Conservation (phyloP, 2,888 invertebrate species). For the Caenorhabditis sulstoni region DNA sequence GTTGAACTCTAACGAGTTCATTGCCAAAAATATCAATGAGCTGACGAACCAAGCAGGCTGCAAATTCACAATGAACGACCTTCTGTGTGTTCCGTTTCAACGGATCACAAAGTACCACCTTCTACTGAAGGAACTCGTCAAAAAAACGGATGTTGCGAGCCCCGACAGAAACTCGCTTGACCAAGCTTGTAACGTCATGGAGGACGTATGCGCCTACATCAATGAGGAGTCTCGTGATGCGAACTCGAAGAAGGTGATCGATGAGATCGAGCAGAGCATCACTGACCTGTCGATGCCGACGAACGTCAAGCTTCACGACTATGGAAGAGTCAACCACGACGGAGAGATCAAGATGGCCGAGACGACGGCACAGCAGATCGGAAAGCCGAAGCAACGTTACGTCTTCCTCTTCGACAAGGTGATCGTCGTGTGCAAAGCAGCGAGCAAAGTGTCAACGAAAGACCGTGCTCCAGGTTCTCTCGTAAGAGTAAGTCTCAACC, state of each 20-base stretch:
- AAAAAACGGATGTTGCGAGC: slow-evolving; percentile 84
- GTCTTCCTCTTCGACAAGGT: slow-evolving; percentile 98
- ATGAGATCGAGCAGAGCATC: slow-evolving; percentile 88
- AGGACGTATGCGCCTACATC: slow-evolving; percentile 85
- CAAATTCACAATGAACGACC: slow-evolving; percentile 91
- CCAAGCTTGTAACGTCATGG: slow-evolving; percentile 84
- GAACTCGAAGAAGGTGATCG: slow-evolving; percentile 91
- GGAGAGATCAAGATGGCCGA: slow-evolving; percentile 85
- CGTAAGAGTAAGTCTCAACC: too few relatives aligned
- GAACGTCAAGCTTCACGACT: slow-evolving; percentile 89
- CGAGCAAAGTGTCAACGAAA: slow-evolving; percentile 54
- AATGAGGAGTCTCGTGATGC: slow-evolving; percentile 98
- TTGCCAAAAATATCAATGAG: slow-evolving; percentile 84
- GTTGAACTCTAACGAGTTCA: slow-evolving; percentile 19
- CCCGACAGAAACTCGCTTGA: slow-evolving; percentile 90
- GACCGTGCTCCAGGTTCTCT: slow-evolving; percentile 17
- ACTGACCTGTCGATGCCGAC: slow-evolving; percentile 84
- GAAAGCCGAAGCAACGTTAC: slow-evolving; percentile 84
- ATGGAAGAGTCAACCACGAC: slow-evolving; percentile 92
- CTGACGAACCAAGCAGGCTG: slow-evolving; percentile 92
- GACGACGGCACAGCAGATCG: slow-evolving; percentile 31
- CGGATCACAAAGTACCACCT: slow-evolving; percentile 97
- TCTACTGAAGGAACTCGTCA: slow-evolving; percentile 84
- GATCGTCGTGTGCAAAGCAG: slow-evolving; percentile 90
- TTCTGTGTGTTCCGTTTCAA: slow-evolving; percentile 98